Conservation (phyloP, 2,113 vertebrate genomes). For the Bos indicus region DNA sequence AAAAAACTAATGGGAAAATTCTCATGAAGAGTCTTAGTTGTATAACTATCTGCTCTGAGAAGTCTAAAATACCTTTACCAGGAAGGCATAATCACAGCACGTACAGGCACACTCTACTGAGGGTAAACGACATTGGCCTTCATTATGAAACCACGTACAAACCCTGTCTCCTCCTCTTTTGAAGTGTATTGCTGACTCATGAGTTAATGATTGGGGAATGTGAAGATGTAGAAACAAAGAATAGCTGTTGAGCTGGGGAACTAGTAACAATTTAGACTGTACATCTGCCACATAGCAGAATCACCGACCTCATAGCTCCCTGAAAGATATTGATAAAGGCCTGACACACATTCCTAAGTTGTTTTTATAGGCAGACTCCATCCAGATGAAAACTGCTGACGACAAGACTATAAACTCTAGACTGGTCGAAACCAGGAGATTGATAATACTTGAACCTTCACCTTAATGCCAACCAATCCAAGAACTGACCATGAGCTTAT, state of each 20-base stretch:
- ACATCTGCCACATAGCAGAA: neutral
- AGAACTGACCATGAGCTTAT: neutral
- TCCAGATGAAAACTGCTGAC: neutral
- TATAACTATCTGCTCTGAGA: neutral
- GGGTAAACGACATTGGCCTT: neutral
- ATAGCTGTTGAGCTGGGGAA: neutral
- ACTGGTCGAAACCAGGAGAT: neutral
- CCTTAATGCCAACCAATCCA: neutral
- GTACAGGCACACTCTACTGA: accelerated
- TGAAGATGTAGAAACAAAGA: neutral
- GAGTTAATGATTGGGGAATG: neutral
- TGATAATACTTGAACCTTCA: neutral
- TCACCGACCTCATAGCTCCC: neutral
- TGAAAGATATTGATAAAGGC: neutral
- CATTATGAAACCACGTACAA: neutral
- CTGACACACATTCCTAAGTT: neutral
- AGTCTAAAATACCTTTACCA: neutral
- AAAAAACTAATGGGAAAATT: neutral
- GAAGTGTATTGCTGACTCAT: neutral
- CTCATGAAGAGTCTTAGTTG: neutral
- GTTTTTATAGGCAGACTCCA: neutral
- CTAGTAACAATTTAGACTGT: neutral
- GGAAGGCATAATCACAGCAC: neutral
- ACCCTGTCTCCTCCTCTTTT: neutral
- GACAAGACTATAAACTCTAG: neutral